Evolutionary conservation across 2,888 invertebrate genomes (phyloP), one percentile per base, ranked within the genome.

Genomic region (Ormyrus rosae): DNA sequence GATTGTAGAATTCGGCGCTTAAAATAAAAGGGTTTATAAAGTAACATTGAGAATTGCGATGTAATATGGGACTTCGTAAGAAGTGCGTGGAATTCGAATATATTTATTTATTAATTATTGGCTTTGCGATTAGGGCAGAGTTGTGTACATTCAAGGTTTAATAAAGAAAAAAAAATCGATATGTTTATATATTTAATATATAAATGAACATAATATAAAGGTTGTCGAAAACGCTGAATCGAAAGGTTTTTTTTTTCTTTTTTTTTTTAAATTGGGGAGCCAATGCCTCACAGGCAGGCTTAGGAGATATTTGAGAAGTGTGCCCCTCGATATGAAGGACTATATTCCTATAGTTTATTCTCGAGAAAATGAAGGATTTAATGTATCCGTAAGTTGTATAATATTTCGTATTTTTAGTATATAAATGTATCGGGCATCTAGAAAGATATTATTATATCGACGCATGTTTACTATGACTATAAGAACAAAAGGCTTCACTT

Each of bases 351-450:
- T 73, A 78, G 73, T 70, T 74, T 70, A 61, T 65, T 70, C 9
- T 46, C 58, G 50, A 74, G 65, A 58, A 72, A 81, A 64, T 67
- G 56, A 81, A 67, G 77, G 73, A 78, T 78, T 74, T 74, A 73
- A 63, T 75, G 75, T 75, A 78, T 81, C 71, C 64, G 50, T 75
- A 79, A 13, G 75, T 69, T 78, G 78, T 81, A 79, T 68, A 69
- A 75, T 79, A 81, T 76, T 81, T 81, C 72, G 70, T 81, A 81
- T 81, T 79, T 81, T 79, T 81, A 81, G 77, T 77, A 74, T 77
- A 74, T 74, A 81, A 81, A 64, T 79, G 70, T 80, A 81, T 67
- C 80, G 83, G 80, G 81, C 81, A 81, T 83, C 83, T 78, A 80
- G 68, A 83, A 78, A 80, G 19, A 77, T 71, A 77, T 79, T 71